Evolutionary conservation across 2,113 vertebrate species (phyloP).

Genomic region (Sialia sialis): DNA sequence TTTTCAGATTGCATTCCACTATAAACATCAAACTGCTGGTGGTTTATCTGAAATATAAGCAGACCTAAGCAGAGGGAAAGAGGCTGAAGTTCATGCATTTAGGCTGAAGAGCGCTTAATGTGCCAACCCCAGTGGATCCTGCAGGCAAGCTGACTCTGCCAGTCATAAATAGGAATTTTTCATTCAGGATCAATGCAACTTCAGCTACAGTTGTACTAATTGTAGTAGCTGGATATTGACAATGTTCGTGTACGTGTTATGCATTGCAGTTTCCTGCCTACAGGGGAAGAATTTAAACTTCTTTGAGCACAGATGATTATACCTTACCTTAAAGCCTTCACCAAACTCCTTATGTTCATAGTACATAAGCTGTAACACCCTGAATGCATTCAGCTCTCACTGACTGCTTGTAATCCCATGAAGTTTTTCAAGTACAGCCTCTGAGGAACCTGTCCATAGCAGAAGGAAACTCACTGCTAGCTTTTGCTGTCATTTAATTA

Average conservation of each 20-base stretch:
- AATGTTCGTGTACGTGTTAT: neutral
- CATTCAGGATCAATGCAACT: constrained; percentile 13
- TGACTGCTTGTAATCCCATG: neutral
- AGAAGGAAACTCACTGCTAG: neutral
- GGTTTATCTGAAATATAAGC: constrained; percentile 54
- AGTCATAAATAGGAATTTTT: neutral
- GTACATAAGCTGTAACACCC: neutral
- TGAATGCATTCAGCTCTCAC: neutral
- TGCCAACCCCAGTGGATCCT: neutral
- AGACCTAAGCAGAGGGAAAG: neutral
- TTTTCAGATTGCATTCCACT: constrained; percentile 56
- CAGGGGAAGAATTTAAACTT: neutral
- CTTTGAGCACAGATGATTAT: neutral
- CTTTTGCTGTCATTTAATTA: neutral
- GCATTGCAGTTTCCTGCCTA: neutral
- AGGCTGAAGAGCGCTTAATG: neutral
- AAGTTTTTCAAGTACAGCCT: neutral
- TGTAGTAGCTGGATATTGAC: neutral
- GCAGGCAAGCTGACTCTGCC: neutral
- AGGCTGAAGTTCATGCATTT: constrained; percentile 1
- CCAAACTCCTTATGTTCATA: neutral
- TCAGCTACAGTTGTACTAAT: neutral
- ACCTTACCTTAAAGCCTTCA: neutral
- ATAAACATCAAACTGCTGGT: constrained; percentile 36
- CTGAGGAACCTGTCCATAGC: neutral